A percentile compares a stretch with the other conserved stretches of the same genome.
Conservation (phyloP, 2,888 invertebrate genomes). For the Lamellibrachia satsuma region DNA sequence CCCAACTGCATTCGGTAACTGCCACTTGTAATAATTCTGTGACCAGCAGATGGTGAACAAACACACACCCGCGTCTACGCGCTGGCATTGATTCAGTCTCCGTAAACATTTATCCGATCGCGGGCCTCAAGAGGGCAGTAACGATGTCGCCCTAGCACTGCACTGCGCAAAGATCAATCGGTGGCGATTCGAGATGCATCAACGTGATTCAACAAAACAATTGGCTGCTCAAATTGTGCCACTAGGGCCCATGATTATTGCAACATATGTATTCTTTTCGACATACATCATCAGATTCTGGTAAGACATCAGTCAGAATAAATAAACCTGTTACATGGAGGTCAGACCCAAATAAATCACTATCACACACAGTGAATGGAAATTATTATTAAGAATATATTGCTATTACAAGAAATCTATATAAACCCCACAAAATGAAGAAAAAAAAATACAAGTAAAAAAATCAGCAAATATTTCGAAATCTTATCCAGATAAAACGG, state of each 20-base stretch:
- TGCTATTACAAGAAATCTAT: not conserved
- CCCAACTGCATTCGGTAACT: not conserved
- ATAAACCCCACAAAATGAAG: not conserved
- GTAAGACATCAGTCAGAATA: not conserved
- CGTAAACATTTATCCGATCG: conserved; percentile 17
- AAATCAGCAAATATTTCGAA: not conserved
- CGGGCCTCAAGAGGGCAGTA: not conserved
- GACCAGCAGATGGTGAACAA: not conserved
- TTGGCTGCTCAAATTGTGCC: not conserved
- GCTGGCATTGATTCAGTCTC: not conserved
- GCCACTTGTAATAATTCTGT: not conserved
- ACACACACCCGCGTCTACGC: not conserved
- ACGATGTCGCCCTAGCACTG: not conserved
- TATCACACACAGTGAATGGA: not conserved
- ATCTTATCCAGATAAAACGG: too few species aligned
- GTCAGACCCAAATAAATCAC: not conserved
- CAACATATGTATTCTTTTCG: not conserved
- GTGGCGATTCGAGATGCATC: not conserved
- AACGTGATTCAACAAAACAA: not conserved
- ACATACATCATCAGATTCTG: not conserved
- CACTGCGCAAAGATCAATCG: not conserved
- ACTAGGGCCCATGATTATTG: not conserved
- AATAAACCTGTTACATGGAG: not conserved
- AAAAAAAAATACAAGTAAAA: not conserved
- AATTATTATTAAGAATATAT: not conserved